phyloP scores from a whole-genome alignment of 35 echinoderm and acorn worm genomes.

The Ophiothrix spiculata region DNA sequence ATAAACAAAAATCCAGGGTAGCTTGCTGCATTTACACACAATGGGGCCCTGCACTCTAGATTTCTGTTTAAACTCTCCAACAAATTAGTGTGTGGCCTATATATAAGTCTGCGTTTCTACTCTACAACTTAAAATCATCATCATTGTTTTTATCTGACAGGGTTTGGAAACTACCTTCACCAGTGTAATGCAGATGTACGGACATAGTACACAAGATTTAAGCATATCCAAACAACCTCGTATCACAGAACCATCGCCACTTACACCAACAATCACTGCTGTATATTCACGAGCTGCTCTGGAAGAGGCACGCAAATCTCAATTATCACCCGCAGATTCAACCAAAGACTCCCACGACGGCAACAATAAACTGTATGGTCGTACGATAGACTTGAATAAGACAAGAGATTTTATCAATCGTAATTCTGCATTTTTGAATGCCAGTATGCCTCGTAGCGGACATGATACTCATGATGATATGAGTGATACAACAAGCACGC shows the following conservation, averaged over 20 bases:
- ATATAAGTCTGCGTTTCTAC: background rate
- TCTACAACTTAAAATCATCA: background rate
- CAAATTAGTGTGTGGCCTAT: no score
- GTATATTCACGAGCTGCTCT: slow-evolving; percentile 38
- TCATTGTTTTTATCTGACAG: slow-evolving; percentile 20
- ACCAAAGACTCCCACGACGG: slow-evolving; percentile 11
- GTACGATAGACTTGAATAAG: slow-evolving; percentile 44
- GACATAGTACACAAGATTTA: slow-evolving; percentile 4
- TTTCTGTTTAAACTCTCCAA: no score
- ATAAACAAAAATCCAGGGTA: no score
- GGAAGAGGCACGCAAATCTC: slow-evolving; percentile 19
- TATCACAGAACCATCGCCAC: background rate
- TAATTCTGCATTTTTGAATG: background rate
- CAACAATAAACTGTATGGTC: background rate
- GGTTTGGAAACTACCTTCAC: slow-evolving; percentile 50
- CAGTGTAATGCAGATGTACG: slow-evolving; percentile 61
- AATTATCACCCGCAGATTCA: slow-evolving; percentile 7
- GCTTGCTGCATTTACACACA: no score
- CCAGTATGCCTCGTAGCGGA: background rate
- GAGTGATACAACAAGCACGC: slow-evolving; percentile 24
- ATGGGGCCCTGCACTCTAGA: no score
- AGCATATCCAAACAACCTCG: background rate
- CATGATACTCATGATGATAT: slow-evolving; percentile 1
- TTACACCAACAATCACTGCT: slow-evolving; percentile 38
- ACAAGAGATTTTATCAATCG: slow-evolving; percentile 44